Percentiles rank a stretch among this genome's conserved stretches.
These are phyloP conservation scores for Eupithecia inturbata DNA, from an alignment of 2,888 invertebrate genomes.

Conservation along the genomic window DNA sequence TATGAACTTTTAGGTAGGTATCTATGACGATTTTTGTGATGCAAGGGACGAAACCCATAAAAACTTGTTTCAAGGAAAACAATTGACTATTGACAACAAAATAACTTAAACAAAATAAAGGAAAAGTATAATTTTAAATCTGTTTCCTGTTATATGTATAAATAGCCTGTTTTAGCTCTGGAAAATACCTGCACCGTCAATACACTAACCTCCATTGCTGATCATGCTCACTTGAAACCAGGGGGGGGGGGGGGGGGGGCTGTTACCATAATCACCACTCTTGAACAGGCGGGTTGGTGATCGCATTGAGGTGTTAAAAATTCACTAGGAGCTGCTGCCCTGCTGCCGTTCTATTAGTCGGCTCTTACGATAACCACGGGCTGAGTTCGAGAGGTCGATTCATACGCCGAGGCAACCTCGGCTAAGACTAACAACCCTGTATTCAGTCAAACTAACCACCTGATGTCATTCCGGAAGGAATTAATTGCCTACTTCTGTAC, in stretches of 20 bases:
- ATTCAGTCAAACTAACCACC: background rate
- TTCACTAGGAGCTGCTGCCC: background rate
- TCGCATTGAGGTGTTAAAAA: background rate
- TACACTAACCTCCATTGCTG: background rate
- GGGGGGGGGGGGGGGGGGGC: background rate
- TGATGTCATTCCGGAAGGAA: conserved; percentile 11
- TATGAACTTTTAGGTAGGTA: background rate
- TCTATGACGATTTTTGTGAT: background rate
- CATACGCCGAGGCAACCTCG: background rate
- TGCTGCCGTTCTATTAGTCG: background rate
- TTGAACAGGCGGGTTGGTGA: background rate
- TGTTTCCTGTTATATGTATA: background rate
- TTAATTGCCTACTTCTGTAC: conserved; percentile 2
- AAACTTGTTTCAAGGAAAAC: background rate
- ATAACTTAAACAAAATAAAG: background rate
- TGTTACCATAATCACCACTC: background rate
- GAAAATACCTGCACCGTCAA: background rate
- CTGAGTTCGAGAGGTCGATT: background rate
- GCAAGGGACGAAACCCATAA: background rate
- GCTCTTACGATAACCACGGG: background rate
- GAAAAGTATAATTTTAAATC: background rate
- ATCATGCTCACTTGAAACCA: background rate
- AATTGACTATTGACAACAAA: background rate
- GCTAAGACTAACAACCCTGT: background rate
- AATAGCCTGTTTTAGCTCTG: background rate